phyloP scores from a whole-genome alignment of 2,888 invertebrate genomes.

The Heterodera filipjevi region DNA sequence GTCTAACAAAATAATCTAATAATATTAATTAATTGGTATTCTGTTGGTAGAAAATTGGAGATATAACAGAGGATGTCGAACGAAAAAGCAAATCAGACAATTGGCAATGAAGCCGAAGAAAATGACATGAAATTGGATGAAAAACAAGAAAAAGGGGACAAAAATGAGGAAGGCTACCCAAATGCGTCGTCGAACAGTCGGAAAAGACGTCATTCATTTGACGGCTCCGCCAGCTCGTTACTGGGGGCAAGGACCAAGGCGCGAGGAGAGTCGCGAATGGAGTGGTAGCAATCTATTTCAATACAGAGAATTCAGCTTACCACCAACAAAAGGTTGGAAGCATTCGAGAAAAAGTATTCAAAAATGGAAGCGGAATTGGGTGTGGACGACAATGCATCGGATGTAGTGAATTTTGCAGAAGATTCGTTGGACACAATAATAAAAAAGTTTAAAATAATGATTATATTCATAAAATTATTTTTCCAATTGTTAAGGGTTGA shows the following conservation, averaged over 20 bases:
- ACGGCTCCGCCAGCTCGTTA: neutral
- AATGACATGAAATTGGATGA: neutral
- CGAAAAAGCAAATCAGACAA: no score
- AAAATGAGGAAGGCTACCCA: no score
- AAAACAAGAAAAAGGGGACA: no score
- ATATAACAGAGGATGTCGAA: no score
- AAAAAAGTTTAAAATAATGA: neutral
- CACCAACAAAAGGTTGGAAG: neutral
- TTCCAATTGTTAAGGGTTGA: neutral
- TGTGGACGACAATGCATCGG: neutral
- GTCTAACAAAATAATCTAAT: no score
- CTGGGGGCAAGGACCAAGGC: neutral
- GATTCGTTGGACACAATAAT: neutral
- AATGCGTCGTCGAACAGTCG: no score
- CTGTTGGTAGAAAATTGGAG: no score
- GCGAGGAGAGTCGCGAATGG: neutral
- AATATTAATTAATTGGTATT: no score
- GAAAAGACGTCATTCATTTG: neutral
- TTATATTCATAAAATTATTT: neutral
- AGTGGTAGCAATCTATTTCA: no score
- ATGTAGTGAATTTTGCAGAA: neutral
- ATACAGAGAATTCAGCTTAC: no score
- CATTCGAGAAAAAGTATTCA: neutral
- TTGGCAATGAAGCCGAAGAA: neutral
- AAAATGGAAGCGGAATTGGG: neutral